Evolutionary conservation across 2,113 vertebrate genomes (phyloP).

Genomic region (Oryzias celebensis): DNA sequence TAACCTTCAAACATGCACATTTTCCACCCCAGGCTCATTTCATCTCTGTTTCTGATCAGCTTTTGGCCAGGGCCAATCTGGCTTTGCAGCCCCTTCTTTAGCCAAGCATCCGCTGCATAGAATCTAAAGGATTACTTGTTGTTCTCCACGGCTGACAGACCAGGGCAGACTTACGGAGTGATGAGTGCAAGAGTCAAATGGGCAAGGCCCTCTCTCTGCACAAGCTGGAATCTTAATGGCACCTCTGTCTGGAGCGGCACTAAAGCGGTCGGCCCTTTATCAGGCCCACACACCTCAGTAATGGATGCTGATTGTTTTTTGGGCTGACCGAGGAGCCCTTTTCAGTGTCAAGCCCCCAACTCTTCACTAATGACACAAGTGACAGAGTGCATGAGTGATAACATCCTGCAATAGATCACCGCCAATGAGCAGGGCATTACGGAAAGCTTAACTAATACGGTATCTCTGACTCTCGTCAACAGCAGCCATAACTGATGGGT

Average conservation of each 20-base stretch:
- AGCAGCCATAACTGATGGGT: constrained; percentile 57
- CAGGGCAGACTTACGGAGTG: constrained; percentile 60
- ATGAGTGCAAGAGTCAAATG: constrained; percentile 71
- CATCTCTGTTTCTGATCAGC: constrained; percentile 76
- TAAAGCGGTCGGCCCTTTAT: constrained; percentile 54
- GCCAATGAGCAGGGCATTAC: constrained; percentile 49
- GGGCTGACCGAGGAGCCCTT: constrained; percentile 33
- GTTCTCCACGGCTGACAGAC: constrained; percentile 70
- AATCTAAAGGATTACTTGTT: constrained; percentile 67
- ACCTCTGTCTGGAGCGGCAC: constrained; percentile 34
- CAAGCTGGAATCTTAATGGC: constrained; percentile 63
- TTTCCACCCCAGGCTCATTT: constrained; percentile 57
- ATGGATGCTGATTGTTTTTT: constrained; percentile 62
- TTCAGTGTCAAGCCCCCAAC: constrained; percentile 38
- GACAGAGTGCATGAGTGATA: constrained; percentile 69
- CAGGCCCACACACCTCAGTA: constrained; percentile 67
- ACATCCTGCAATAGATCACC: constrained; percentile 64
- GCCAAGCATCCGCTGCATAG: constrained; percentile 66
- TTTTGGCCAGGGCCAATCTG: constrained; percentile 53
- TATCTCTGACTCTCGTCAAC: constrained; percentile 50
- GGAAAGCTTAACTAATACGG: constrained; percentile 56
- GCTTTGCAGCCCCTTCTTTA: constrained; percentile 52
- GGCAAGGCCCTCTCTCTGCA: constrained; percentile 39
- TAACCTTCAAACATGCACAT: constrained; percentile 20
- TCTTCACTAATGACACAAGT: constrained; percentile 56